Evolutionary conservation across 2,888 invertebrate species (phyloP).

Genomic region (Heliconius hortense): DNA sequence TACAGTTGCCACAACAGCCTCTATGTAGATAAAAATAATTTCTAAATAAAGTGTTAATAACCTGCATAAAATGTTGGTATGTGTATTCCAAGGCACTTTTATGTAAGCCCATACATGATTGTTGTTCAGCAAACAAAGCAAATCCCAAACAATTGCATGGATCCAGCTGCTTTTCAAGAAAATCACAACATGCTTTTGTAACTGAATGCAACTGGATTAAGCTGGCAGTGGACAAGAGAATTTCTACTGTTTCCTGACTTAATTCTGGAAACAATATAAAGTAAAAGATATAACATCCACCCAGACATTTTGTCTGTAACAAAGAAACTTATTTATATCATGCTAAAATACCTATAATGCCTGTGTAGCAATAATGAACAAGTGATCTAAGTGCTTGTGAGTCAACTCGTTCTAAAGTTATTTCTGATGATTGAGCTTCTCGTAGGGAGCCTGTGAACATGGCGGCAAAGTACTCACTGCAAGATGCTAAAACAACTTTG

Average conservation of each 20-base stretch:
- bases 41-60: conserved; percentile 52
- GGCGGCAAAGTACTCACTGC: conserved; percentile 96
- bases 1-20: neutral
- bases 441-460: conserved; percentile 96
- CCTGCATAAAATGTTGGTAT: conserved; percentile 91
- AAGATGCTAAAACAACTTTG: conserved; percentile 93
- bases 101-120: conserved; percentile 91
- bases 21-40: neutral
- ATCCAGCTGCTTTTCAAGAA: conserved; percentile 93
- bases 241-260: conserved; percentile 95
- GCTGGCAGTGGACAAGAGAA: conserved; percentile 92
- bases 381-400: conserved; percentile 92
- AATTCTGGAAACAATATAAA: conserved; percentile 81
- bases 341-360: conserved; percentile 78
- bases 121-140: conserved; percentile 95
- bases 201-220: conserved; percentile 93
- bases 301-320: conserved; percentile 25
- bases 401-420: conserved; percentile 92
- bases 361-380: conserved; percentile 95
- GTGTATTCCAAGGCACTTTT: conserved; percentile 92
- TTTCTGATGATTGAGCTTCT: conserved; percentile 91
- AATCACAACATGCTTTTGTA: conserved; percentile 93
- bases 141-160: conserved; percentile 97
- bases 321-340: conserved; percentile 39
- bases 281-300: conserved; percentile 11